Conservation (phyloP, 2,888 invertebrate genomes). For the Melipona bicolor region DNA sequence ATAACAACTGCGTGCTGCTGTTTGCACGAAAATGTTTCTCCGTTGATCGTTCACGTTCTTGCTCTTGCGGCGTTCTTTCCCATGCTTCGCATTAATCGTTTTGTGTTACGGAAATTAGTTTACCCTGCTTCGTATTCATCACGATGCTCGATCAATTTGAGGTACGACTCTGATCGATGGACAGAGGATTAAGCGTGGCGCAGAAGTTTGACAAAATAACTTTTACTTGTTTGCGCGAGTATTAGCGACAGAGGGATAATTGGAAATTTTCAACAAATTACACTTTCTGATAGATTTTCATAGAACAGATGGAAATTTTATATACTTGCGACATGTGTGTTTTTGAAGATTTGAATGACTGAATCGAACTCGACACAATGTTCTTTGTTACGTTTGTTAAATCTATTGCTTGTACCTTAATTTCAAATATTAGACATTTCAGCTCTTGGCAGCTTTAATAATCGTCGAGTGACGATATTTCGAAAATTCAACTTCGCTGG, state of each 20-base stretch:
- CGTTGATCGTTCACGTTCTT: neutral
- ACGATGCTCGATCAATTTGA: neutral
- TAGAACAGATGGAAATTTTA: too few relatives aligned
- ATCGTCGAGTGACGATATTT: too few relatives aligned
- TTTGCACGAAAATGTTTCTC: constrained; percentile 18
- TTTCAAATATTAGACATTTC: too few relatives aligned
- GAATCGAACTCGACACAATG: too few relatives aligned
- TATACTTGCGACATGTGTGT: too few relatives aligned
- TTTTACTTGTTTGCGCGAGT: neutral
- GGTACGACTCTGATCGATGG: neutral
- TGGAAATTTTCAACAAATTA: too few relatives aligned
- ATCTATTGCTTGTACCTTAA: too few relatives aligned
- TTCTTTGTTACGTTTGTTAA: too few relatives aligned
- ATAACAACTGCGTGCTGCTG: neutral
- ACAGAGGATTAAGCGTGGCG: neutral
- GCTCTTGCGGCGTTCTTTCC: neutral
- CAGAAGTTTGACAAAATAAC: neutral
- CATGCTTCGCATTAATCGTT: neutral
- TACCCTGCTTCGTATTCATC: neutral
- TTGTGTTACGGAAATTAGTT: neutral
- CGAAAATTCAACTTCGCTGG: neutral
- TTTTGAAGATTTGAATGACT: too few relatives aligned
- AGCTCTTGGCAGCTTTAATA: too few relatives aligned
- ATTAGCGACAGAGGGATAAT: neutral
- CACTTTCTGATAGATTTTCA: too few relatives aligned